phyloP scores from a whole-genome alignment of 2,797 vertebrate species.

The Alca torda region DNA sequence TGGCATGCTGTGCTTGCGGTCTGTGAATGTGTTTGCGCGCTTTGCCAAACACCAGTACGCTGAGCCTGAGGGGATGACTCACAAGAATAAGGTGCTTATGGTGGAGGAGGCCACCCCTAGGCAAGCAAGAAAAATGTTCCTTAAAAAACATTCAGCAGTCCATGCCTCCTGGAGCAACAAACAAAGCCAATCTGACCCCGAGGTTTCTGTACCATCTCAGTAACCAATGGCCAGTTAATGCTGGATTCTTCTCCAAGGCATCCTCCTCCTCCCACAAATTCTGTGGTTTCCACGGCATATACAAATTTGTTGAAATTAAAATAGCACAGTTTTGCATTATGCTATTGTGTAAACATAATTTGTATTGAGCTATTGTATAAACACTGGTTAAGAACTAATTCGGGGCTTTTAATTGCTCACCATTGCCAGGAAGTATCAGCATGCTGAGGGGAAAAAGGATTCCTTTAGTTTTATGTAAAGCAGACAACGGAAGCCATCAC shows the following conservation, averaged over 20 bases:
- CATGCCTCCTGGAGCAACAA: neutral
- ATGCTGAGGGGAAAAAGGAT: neutral
- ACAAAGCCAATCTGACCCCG: neutral
- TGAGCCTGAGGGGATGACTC: neutral
- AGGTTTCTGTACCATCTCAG: neutral
- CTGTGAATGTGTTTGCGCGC: fast-evolving
- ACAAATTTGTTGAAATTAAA: conserved; percentile 13
- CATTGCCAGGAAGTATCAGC: neutral
- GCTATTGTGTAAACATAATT: conserved; percentile 14
- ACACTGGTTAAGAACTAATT: conserved; percentile 32
- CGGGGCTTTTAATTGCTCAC: neutral
- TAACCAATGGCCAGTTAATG: neutral
- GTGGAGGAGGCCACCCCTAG: neutral
- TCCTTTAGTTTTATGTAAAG: neutral
- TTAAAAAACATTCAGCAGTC: neutral
- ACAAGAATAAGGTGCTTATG: neutral
- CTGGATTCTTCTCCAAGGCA: neutral
- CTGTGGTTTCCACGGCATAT: neutral
- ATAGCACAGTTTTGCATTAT: neutral
- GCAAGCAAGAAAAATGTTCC: neutral
- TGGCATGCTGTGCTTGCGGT: neutral
- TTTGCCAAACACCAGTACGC: fast-evolving
- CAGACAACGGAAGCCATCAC: neutral
- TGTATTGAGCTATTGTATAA: conserved; percentile 11
- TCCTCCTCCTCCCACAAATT: neutral